Conservation (phyloP, 2,113 vertebrate genomes). For the Etheostoma spectabile region DNA sequence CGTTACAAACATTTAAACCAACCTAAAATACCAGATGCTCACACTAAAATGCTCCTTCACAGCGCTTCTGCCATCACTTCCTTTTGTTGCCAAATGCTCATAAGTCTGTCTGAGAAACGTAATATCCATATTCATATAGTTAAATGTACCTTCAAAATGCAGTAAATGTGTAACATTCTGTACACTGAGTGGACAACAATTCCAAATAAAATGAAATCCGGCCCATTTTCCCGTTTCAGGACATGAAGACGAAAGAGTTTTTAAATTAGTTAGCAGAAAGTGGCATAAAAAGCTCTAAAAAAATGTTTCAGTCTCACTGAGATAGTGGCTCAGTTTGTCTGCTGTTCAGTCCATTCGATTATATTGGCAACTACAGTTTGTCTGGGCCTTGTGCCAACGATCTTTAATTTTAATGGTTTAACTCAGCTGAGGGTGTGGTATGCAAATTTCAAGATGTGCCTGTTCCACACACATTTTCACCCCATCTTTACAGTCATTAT, state of each 20-base stretch:
- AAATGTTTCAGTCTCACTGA: not conserved
- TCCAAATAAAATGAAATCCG: conserved; percentile 22
- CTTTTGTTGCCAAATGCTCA: conserved; percentile 42
- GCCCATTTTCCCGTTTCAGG: conserved; percentile 9
- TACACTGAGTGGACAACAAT: conserved; percentile 16
- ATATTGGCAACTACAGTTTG: conserved; percentile 29
- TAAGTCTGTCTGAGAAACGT: conserved; percentile 28
- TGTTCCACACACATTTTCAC: conserved; percentile 2
- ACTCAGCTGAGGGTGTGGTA: conserved; percentile 15
- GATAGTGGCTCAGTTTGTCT: not conserved
- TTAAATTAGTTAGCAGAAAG: conserved; percentile 3
- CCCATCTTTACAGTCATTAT: not conserved
- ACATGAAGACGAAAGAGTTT: conserved; percentile 21
- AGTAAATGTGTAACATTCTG: conserved; percentile 13
- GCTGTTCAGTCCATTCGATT: not conserved
- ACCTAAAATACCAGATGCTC: conserved; percentile 60
- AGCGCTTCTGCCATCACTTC: conserved; percentile 37
- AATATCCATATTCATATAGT: conserved; percentile 46
- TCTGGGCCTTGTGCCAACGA: conserved; percentile 39
- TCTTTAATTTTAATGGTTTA: conserved; percentile 42
- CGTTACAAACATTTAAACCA: conserved; percentile 67
- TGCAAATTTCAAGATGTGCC: conserved; percentile 11
- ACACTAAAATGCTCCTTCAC: conserved; percentile 46
- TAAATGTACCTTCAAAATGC: conserved; percentile 34
- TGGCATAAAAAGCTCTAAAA: not conserved